A percentile compares a stretch with the other conserved stretches of the same genome.
These are phyloP conservation scores for Coccyzus lansbergi DNA, from an alignment of 2,797 vertebrate genomes.

Conservation along the genomic window DNA sequence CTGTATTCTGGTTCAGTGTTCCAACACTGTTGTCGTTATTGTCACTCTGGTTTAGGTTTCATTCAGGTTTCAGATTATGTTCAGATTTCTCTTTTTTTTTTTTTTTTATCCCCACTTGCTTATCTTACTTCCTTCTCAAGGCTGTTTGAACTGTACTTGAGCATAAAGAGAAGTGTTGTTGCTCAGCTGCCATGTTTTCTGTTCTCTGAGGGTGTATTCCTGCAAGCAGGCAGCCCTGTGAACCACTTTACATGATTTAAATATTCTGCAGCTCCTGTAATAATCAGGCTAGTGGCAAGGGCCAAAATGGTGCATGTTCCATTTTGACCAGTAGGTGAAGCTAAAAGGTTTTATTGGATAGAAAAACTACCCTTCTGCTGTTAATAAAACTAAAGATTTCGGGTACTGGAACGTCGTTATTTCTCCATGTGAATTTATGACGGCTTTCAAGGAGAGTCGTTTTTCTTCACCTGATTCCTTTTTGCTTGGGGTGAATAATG, in stretches of 20 bases:
- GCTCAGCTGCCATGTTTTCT: background rate
- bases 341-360: background rate
- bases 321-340: background rate
- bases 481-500: slow-evolving; percentile 24
- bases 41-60: background rate
- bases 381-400: slow-evolving; percentile 33
- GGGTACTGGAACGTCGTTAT: background rate
- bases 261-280: background rate
- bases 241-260: background rate
- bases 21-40: background rate
- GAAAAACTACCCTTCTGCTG: background rate
- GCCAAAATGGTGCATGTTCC: background rate
- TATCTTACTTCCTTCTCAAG: background rate
- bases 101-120: background rate
- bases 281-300: background rate
- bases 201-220: accelerated
- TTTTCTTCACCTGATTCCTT: slow-evolving; percentile 51
- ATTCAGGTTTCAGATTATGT: background rate
- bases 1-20: background rate
- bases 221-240: background rate
- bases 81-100: background rate
- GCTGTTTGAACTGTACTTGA: background rate
- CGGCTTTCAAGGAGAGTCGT: background rate
- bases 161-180: background rate
- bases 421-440: slow-evolving; percentile 48